Base-by-base conservation (phyloP, 2,888 invertebrate species). In the Sphaeridia pumilis region DNA sequence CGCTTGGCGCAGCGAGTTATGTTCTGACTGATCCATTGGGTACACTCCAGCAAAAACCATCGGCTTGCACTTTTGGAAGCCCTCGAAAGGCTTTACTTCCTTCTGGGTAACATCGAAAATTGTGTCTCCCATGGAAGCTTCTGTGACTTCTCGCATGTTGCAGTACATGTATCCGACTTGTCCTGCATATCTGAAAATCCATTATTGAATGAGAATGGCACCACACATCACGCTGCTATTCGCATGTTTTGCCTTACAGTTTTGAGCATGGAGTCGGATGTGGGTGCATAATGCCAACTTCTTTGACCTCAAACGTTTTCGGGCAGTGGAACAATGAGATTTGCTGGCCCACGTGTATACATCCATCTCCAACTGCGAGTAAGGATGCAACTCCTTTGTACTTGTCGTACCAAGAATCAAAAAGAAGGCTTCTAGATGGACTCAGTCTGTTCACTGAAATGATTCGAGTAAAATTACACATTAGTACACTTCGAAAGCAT, bases 331-430 rank as follows among this genome's bases (percentile, higher is more conserved):
- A 66, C 14, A 84, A 86, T 55, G 78, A 78, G 17, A 97, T 83
- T 57, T 79, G 73, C 66, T 92, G 82, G 0, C 89, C 90, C 22
- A 82, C 68, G 59, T 76, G 73, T 2, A 92, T 68, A 17, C 70
- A 72, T 0, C 94, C 94, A 68, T 88, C 83, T 59, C 81, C 76
- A 35, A 93, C 76, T 69, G 83, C 84, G 24, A 86, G 76, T 25
- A 88, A 72, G 62, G 83, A 81, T 51, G 90, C 72, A 0, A 84
- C 82, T 0, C 92, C 92, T 67, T 83, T 80, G 68, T 84, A 92
- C 61, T 79, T 81, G 69, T 95, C 89, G 71, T 83, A 94, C 85
- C 89, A 92, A 52, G 89, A 89, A 68, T 97, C 97, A 72, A 93
- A 93, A 52, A 94, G 74, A 41, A 95, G 73, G 0, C 87, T 89